Evolutionary conservation across 2,113 vertebrate genomes (phyloP).

Genomic region (Takifugu bimaculatus): DNA sequence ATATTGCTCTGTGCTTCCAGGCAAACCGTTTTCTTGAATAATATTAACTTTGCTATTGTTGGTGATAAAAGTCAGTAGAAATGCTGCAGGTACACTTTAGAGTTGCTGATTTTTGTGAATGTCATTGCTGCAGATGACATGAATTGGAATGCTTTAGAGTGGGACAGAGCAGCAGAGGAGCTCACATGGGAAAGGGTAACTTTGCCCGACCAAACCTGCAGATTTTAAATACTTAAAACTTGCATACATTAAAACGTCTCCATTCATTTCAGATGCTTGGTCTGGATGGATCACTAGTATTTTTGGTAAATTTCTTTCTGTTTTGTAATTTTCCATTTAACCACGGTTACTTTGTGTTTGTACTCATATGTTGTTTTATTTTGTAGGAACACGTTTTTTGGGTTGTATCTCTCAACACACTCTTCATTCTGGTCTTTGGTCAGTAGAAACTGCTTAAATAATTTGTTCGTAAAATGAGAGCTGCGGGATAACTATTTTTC

Average conservation of each 20-base stretch:
- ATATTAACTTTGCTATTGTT: conserved; percentile 10
- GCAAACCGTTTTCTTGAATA: conserved; percentile 2
- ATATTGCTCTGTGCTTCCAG: neutral
- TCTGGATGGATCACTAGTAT: conserved; percentile 95
- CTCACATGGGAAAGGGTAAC: conserved; percentile 95
- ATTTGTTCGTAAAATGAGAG: neutral
- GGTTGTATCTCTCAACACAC: conserved; percentile 97
- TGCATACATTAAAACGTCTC: neutral
- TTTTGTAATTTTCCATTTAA: no score
- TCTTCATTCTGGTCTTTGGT: conserved; percentile 99
- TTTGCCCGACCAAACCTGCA: neutral
- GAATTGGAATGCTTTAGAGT: conserved; percentile 99
- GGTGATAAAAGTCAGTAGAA: no score
- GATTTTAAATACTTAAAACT: conserved; percentile 1
- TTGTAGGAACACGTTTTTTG: conserved; percentile 97
- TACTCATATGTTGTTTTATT: conserved; percentile 19
- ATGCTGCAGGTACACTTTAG: neutral
- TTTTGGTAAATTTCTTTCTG: conserved; percentile 78
- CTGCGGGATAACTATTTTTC: neutral
- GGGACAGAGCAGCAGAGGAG: conserved; percentile 97
- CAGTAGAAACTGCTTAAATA: conserved; percentile 48
- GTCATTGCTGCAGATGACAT: conserved; percentile 83
- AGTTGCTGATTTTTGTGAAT: neutral
- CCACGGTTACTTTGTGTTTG: neutral
- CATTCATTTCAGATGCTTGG: conserved; percentile 87